Conservation (phyloP, 92 coral and sea anemone species). For the Siderastrea radians region DNA sequence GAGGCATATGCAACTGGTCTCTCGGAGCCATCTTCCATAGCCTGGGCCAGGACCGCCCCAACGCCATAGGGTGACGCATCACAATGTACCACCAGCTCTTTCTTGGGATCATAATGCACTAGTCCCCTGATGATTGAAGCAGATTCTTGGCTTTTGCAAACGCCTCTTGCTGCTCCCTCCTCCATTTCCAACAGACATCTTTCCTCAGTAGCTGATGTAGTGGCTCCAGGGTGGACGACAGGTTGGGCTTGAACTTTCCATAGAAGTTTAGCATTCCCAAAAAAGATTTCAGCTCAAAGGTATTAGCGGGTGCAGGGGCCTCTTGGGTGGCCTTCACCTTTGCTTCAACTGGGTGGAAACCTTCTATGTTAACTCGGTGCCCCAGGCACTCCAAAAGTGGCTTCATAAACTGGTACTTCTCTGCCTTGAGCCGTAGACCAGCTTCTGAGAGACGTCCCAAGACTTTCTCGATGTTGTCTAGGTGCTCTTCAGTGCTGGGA, state of each 20-base stretch:
- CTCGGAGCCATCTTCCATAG: conserved; percentile 29
- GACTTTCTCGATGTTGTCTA: conserved; percentile 32
- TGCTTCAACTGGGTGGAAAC: conserved; percentile 48
- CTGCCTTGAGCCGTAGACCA: conserved; percentile 59
- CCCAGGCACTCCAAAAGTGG: conserved; percentile 52
- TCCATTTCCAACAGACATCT: conserved; percentile 40
- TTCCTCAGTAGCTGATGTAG: conserved; percentile 46
- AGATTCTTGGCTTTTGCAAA: too few species aligned
- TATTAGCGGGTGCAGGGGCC: conserved; percentile 55
- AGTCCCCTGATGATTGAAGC: neutral
- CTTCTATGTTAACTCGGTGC: conserved; percentile 50
- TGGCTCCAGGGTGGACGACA: conserved; percentile 54
- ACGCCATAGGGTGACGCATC: conserved; percentile 62
- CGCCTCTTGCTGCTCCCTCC: conserved; percentile 1
- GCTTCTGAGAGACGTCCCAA: conserved; percentile 44
- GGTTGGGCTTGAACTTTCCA: conserved; percentile 50
- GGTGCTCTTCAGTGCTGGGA: conserved; percentile 45
- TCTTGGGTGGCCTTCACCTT: conserved; percentile 59
- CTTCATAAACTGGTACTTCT: conserved; percentile 61
- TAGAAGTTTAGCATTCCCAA: conserved; percentile 62
- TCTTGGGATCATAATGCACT: conserved; percentile 48
- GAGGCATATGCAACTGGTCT: conserved; percentile 32
- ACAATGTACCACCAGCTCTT: conserved; percentile 34
- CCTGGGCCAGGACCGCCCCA: conserved; percentile 50
- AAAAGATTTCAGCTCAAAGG: conserved; percentile 51